Evolutionary conservation across 2,888 invertebrate species (phyloP).

Genomic region (Sphinx pinastri): DNA sequence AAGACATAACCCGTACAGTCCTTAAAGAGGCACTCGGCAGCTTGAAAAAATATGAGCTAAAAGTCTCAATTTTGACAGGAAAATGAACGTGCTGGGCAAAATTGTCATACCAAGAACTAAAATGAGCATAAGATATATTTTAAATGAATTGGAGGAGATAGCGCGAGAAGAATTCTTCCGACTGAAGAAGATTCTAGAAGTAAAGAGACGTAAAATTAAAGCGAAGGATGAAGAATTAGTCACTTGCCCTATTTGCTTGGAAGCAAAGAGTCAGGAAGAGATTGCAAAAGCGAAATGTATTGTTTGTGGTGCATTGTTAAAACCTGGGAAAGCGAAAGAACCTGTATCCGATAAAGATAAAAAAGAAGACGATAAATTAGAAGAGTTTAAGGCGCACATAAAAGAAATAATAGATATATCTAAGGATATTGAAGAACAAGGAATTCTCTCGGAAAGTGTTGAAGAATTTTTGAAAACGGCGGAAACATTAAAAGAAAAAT

Average conservation of each 20-base stretch:
- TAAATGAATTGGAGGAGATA: conserved; percentile 48
- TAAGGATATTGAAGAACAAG: conserved; percentile 41
- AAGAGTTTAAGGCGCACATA: conserved; percentile 43
- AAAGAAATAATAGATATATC: conserved; percentile 44
- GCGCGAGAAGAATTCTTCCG: conserved; percentile 54
- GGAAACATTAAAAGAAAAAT: conserved; percentile 31
- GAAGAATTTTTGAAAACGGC: conserved; percentile 46
- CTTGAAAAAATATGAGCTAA: conserved; percentile 5
- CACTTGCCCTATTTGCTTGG: conserved; percentile 28
- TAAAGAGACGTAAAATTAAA: conserved; percentile 39
- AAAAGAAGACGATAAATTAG: conserved; percentile 34
- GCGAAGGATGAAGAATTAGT: conserved; percentile 23
- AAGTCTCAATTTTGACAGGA: conserved; percentile 48
- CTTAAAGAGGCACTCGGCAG: conserved; percentile 11
- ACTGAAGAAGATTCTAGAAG: conserved; percentile 48
- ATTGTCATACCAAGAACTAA: conserved; percentile 51
- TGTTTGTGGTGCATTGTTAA: conserved; percentile 31
- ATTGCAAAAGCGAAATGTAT: conserved; percentile 33
- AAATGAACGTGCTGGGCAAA: conserved; percentile 51
- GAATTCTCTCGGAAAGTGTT: conserved; percentile 36
- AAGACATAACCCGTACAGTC: conserved; percentile 11
- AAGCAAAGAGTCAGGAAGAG: conserved; percentile 22
- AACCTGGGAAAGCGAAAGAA: conserved; percentile 10
- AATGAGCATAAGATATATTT: conserved; percentile 48
- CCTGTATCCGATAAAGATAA: background rate